phyloP scores from a whole-genome alignment of 2,888 invertebrate species.

The Trypoxylon attenuatum region DNA sequence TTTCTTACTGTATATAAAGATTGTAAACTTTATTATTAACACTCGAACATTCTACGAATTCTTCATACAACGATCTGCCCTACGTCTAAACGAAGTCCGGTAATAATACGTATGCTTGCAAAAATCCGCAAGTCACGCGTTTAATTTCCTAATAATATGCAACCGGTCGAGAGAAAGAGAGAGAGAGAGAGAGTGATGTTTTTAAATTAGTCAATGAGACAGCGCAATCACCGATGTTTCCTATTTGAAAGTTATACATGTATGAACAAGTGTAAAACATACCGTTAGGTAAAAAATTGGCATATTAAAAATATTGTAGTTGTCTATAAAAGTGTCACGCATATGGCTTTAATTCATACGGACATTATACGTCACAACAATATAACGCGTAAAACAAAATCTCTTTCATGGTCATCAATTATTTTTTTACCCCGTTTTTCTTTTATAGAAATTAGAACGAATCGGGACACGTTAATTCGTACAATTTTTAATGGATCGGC shows the following conservation, averaged over 20 bases:
- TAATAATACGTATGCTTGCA: no score
- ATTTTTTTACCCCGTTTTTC: no score
- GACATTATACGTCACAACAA: no score
- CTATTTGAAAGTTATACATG: slow-evolving; percentile 19
- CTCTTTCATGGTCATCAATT: no score
- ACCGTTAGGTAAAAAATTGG: slow-evolving; percentile 32
- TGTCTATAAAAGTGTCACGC: slow-evolving; percentile 36
- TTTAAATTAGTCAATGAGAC: no score
- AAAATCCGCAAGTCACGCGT: slow-evolving; percentile 19
- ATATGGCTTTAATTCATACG: slow-evolving; percentile 5
- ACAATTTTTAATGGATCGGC: no score
- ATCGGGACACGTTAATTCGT: no score
- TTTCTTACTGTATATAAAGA: slow-evolving; percentile 20
- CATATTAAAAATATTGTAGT: slow-evolving; percentile 47
- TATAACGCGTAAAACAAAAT: no score
- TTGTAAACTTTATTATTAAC: slow-evolving; percentile 6
- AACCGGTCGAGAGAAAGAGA: no score
- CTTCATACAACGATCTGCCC: slow-evolving; percentile 17
- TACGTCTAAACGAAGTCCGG: slow-evolving; percentile 24
- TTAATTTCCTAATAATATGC: slow-evolving; percentile 17
- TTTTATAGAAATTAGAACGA: no score
- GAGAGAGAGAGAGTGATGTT: no score
- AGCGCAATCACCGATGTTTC: slow-evolving; percentile 17
- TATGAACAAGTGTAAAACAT: slow-evolving; percentile 48
- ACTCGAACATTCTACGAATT: slow-evolving; percentile 27